A percentile compares a stretch with the other conserved stretches of the same genome.
These are phyloP conservation scores for Echinometra lucunter DNA, from an alignment of 53 echinoderm and acorn worm genomes.

Conservation along the genomic window DNA sequence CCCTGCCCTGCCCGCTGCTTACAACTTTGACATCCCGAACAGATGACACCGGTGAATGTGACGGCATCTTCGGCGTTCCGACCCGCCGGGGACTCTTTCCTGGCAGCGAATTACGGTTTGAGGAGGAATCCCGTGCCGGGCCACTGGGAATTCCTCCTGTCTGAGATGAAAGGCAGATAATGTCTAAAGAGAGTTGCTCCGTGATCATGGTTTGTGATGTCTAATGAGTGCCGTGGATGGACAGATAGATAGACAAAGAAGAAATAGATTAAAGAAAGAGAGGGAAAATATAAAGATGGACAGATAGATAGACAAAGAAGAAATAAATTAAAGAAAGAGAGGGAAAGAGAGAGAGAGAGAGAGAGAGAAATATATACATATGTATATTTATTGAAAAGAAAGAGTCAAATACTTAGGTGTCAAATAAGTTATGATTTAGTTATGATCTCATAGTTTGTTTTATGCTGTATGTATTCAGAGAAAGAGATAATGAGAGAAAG, in stretches of 20 bases:
- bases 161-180: slow-evolving; percentile 63
- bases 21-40: slow-evolving; percentile 62
- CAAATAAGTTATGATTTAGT: not conserved
- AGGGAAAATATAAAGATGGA: too few relatives aligned
- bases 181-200: not conserved
- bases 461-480: too few relatives aligned
- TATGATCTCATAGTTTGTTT: not conserved
- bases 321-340: too few relatives aligned
- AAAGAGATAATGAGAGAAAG: not conserved
- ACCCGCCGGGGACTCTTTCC: slow-evolving; percentile 66
- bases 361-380: not conserved
- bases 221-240: slow-evolving; percentile 47
- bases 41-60: slow-evolving; percentile 67
- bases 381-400: not conserved
- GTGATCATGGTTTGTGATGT: slow-evolving; percentile 51
- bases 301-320: not conserved
- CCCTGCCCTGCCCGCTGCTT: slow-evolving; percentile 30
- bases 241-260: not conserved
- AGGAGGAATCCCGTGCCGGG: slow-evolving; percentile 56
- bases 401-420: too few relatives aligned
- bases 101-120: slow-evolving; percentile 58
- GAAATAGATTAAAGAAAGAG: too few relatives aligned
- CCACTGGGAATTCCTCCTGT: slow-evolving; percentile 48
- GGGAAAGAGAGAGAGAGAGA: not conserved
- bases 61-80: slow-evolving; percentile 63